Conservation (phyloP, 2,888 invertebrate species). For the Conomelus anceps region DNA sequence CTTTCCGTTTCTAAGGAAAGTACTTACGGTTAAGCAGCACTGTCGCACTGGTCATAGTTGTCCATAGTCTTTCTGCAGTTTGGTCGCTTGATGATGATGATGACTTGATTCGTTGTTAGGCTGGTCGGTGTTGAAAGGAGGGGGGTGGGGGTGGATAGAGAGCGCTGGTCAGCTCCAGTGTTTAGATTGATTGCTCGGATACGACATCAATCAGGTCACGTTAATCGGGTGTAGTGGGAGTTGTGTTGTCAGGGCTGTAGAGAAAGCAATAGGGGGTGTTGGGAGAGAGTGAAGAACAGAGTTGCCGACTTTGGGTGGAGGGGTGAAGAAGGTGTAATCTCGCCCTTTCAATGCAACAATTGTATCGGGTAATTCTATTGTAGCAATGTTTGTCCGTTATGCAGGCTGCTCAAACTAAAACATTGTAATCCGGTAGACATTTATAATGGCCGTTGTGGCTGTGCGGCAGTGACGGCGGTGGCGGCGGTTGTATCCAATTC, state of each 20-base stretch:
- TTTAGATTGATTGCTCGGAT: constrained; percentile 14
- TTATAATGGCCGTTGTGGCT: constrained; percentile 18
- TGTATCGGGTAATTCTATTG: constrained; percentile 20
- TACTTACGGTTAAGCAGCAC: too few relatives aligned
- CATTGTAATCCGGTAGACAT: constrained; percentile 17
- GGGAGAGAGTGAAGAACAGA: background rate
- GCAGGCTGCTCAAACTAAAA: constrained; percentile 19
- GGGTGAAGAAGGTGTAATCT: background rate
- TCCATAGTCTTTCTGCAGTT: background rate
- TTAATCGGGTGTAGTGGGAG: constrained; percentile 15
- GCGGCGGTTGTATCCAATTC: constrained; percentile 20
- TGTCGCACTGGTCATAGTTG: too few relatives aligned
- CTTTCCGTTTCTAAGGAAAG: too few relatives aligned
- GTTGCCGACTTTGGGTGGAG: background rate
- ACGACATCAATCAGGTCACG: constrained; percentile 19
- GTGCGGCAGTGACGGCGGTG: too few relatives aligned
- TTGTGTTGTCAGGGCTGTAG: background rate
- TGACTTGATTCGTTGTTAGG: too few relatives aligned
- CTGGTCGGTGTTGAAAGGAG: too few relatives aligned
- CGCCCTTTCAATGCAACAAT: constrained; percentile 19
- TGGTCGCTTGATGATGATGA: background rate
- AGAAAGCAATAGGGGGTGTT: background rate
- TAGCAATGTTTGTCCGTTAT: constrained; percentile 19
- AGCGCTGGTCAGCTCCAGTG: background rate
- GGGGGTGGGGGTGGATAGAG: background rate